Percentiles rank a stretch among this genome's conserved stretches.
Evolutionary conservation across 2,113 vertebrate genomes (phyloP).

Genomic region (Proterorhinus semilunaris): DNA sequence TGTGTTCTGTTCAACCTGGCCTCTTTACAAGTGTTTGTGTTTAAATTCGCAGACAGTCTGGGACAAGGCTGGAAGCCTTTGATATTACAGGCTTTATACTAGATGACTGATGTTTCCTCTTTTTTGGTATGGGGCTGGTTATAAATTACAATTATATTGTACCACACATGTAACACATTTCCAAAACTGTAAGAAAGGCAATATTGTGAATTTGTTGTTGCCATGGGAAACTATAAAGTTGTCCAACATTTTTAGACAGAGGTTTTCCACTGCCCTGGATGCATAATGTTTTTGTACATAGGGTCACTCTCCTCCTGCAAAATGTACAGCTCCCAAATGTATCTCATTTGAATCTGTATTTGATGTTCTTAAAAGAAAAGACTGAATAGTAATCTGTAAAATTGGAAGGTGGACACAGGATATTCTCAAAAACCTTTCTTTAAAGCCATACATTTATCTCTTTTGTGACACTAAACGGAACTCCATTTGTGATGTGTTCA

Average conservation of each 20-base stretch:
- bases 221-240: constrained; percentile 74
- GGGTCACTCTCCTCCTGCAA: constrained; percentile 51
- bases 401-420: constrained; percentile 42
- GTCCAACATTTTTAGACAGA: constrained; percentile 62
- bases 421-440: constrained; percentile 48
- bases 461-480: constrained; percentile 66
- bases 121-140: too few relatives aligned
- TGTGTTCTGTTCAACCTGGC: neutral
- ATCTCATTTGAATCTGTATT: constrained; percentile 73
- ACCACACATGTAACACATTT: too few relatives aligned
- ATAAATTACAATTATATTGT: too few relatives aligned
- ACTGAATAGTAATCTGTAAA: constrained; percentile 39
- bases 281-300: constrained; percentile 59
- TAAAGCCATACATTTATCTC: constrained; percentile 75
- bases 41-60: neutral
- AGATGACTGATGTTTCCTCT: too few relatives aligned
- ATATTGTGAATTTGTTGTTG: constrained; percentile 41
- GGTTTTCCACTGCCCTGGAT: constrained; percentile 61
- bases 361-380: constrained; percentile 69
- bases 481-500: constrained; percentile 76
- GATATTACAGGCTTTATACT: too few relatives aligned
- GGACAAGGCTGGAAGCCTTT: too few relatives aligned
- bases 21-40: neutral
- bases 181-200: neutral
- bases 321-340: constrained; percentile 73